Conservation (phyloP, 2,888 invertebrate species). For the Zeuzera pyrina region DNA sequence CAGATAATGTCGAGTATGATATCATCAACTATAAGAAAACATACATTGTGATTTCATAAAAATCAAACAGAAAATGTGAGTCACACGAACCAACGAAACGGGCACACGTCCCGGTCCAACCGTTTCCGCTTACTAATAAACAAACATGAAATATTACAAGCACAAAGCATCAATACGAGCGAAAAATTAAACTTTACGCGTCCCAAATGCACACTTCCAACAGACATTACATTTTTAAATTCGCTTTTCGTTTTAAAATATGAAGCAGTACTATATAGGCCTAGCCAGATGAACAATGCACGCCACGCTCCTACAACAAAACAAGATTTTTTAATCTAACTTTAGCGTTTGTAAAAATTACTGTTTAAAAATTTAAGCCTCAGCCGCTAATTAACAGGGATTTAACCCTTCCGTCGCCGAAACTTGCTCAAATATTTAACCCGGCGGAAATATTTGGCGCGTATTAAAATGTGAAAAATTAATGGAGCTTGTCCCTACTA, state of each 20-base stretch:
- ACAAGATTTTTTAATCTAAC: constrained; percentile 71
- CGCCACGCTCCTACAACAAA: constrained; percentile 42
- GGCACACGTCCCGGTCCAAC: constrained; percentile 18
- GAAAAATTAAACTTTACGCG: constrained; percentile 58
- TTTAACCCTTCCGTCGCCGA: constrained; percentile 72
- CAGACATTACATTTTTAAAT: constrained; percentile 67
- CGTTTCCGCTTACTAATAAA: constrained; percentile 50
- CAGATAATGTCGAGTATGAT: no score
- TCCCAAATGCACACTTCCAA: constrained; percentile 52
- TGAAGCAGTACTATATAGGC: constrained; percentile 54
- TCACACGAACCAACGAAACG: constrained; percentile 18
- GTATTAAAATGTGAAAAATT: constrained; percentile 72
- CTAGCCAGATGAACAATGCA: constrained; percentile 41
- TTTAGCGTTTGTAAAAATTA: constrained; percentile 74
- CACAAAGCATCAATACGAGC: constrained; percentile 53
- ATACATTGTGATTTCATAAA: background rate
- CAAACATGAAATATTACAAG: constrained; percentile 57
- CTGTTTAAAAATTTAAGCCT: constrained; percentile 67
- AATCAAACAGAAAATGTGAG: constrained; percentile 36
- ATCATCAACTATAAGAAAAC: no score
- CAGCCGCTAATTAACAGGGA: constrained; percentile 69
- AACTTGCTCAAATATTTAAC: constrained; percentile 64
- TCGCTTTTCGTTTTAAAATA: constrained; percentile 37
- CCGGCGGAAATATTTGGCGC: constrained; percentile 68
- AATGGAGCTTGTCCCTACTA: no score